Evolutionary conservation across 2,888 invertebrate genomes (phyloP).

Genomic region (Ctena decussata): DNA sequence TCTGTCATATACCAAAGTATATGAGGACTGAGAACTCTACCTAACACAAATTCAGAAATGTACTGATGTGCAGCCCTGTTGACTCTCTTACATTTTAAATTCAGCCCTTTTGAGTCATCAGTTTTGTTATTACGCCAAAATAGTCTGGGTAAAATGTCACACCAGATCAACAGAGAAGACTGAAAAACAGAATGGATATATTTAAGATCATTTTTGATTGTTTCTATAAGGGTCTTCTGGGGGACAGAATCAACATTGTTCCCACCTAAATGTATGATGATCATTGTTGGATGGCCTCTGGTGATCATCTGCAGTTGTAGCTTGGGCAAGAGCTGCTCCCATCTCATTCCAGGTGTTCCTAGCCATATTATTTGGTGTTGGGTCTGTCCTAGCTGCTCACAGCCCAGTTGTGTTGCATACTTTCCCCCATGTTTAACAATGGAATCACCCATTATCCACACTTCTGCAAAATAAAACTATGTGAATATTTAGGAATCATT

Average conservation of each 20-base stretch:
- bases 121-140: neutral
- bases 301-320: neutral
- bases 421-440: neutral
- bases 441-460: neutral
- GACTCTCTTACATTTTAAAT: neutral
- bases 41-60: neutral
- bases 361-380: neutral
- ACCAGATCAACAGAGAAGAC: conserved; percentile 3
- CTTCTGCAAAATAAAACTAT: neutral
- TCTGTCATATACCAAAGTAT: neutral
- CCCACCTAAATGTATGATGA: neutral
- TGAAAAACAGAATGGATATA: neutral
- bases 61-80: conserved; percentile 1
- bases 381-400: neutral
- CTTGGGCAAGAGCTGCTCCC: neutral
- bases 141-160: neutral
- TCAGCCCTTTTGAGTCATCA: neutral
- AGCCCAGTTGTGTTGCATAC: neutral
- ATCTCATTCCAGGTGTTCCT: neutral
- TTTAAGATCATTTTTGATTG: neutral
- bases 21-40: neutral
- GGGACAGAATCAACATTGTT: too few species aligned
- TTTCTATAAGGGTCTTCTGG: neutral
- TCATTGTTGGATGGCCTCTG: neutral
- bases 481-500: neutral